Evolutionary conservation across 2,888 invertebrate species (phyloP), one percentile per base, ranked within the genome.

Genomic region (Ichneumoninae sp.): DNA sequence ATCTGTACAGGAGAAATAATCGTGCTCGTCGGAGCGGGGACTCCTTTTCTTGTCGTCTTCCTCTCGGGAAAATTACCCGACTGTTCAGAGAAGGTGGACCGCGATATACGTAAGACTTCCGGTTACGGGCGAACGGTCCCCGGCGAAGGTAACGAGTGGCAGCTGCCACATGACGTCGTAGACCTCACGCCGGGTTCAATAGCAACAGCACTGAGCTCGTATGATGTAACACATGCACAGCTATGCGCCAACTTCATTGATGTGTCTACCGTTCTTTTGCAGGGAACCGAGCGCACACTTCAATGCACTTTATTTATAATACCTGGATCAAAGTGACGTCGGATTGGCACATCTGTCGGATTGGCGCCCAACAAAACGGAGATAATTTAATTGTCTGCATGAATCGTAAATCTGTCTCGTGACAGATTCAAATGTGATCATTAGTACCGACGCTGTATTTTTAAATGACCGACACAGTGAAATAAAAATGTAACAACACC

Each of bases 111-210:
- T 54, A 74, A 74, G 74, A 84, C 88, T 89, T 89, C 89, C 89
- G 89, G 86, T 86, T 86, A 79, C 84, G 83, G 81, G 86, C 79
- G 80, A 88, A 88, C 88, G 88, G 88, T 89, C 87, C 83, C 76
- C 40, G 19, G 54, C 80, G 83, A 57, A 89, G 90, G 90, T 90
- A 88, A 89, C 90, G 89, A 85, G 86, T 88, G 79, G 86, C 90
- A 90, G 87, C 89, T 90, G 90, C 87, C 87, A 87, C 84, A 85
- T 84, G 83, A 85, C 86, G 70, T 75, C 80, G 68, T 80, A 76
- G 75, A 79, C 65, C 68, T 70, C 69, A 75, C 69, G 33, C 47
- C 74, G 62, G 75, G 80, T 79, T 83, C 79, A 79, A 83, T 83
- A 79, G 54, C 74, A 75, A 22, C 62, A 74, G 30, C 82, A 54